Base-by-base conservation (phyloP, 2,888 invertebrate genomes). In the Ditylenchus weischeri region DNA sequence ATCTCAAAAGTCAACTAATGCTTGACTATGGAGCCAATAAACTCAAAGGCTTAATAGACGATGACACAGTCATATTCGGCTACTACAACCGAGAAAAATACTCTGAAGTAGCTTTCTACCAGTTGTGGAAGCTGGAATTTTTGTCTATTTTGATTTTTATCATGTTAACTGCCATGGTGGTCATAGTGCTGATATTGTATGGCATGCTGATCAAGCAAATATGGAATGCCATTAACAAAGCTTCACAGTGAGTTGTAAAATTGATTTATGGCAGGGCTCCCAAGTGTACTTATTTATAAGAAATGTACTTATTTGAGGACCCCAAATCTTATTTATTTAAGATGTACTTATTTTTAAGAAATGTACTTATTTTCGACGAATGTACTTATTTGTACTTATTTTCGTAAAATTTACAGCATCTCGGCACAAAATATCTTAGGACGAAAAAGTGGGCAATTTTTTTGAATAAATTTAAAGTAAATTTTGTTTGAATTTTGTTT, bases 41-140 rank as follows among this genome's bases (percentile, higher is more conserved):
- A 21, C 38, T 35, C 35, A 57, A 29, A 35, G 43, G 21, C n/a
- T 18, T 35, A 23, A 18, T 35, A n/a, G 21, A 47, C 8, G 38
- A 65, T n/a, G 50, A 51, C 15, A 7, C 49, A 48, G 68, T 68
- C n/a, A 23, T 70, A 7, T 68, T 35, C 68, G 68, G 47, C 51
- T n/a, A 38, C n/a, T 48, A 11, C 23, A 29, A 23, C 19, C 62
- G n/a, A 10, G 47, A 21, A 62, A 38, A 35, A 13, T 10, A 36
- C 58, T 23, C 23, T 18, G 29, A 23, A n/a, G 3, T 23, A 7
- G 58, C 19, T 23, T n/a, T 19, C 58, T 19, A n/a, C 59, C 19
- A 59, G 19, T 1, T 59, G 23, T 19, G 10, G 29, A 19, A 38
- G 8, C 29, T 47, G 10, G 43, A 69, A 18, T 19, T 68, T n/a